Evolutionary conservation across 2,113 vertebrate genomes (phyloP).

Genomic region (Salvelinus namaycush): DNA sequence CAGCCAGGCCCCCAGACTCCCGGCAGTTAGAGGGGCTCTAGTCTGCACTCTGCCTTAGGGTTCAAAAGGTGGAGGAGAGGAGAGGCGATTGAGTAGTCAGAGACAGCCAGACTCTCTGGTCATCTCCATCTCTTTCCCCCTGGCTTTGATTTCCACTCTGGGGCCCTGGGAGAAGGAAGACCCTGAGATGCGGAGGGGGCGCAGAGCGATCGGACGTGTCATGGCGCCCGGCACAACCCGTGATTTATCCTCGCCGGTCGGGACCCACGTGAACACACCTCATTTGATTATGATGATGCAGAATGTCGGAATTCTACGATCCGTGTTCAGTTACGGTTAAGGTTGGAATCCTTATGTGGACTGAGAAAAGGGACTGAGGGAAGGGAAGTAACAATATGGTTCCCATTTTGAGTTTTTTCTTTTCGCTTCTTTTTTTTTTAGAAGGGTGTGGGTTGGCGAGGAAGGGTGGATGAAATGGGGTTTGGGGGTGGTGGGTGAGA

Average conservation of each 20-base stretch:
- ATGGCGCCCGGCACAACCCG: not conserved
- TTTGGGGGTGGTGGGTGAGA: slow-evolving; percentile 38
- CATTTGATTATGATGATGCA: not conserved
- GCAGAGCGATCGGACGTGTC: not conserved
- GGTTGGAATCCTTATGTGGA: not conserved
- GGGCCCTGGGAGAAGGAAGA: not conserved
- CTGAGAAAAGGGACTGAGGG: not conserved
- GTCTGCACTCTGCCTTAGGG: slow-evolving; percentile 30
- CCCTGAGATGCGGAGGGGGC: not conserved
- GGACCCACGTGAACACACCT: not conserved
- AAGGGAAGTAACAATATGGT: not conserved
- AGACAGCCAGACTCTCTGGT: slow-evolving; percentile 40
- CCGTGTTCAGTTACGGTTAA: not conserved
- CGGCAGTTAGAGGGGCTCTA: not conserved
- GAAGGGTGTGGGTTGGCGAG: no score
- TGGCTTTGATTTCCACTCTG: slow-evolving; percentile 16
- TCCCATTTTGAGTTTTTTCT: not conserved
- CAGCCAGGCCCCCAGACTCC: not conserved
- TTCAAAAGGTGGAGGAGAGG: slow-evolving; percentile 69
- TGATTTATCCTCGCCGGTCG: not conserved
- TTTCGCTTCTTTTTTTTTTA: not conserved
- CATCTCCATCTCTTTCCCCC: slow-evolving; percentile 40
- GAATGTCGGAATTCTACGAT: not conserved
- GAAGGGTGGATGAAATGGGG: no score
- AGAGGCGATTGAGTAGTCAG: slow-evolving; percentile 24